Conservation (phyloP, 2,888 invertebrate species). For the Polydesmus complanatus region DNA sequence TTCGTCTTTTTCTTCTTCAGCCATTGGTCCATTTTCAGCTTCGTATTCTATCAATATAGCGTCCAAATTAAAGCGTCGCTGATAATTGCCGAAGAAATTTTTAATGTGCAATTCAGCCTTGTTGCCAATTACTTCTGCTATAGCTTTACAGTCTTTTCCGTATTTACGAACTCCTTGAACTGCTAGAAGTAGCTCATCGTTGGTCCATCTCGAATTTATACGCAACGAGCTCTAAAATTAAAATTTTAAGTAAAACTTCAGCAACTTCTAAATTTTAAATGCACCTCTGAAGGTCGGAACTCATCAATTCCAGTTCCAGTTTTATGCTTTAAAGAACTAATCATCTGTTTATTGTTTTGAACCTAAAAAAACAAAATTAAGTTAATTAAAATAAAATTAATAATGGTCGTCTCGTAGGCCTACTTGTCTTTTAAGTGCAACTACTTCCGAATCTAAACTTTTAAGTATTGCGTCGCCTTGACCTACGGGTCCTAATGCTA, state of each 20-base stretch:
- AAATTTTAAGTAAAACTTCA: neutral
- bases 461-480: slow-evolving; percentile 73
- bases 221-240: slow-evolving; percentile 39
- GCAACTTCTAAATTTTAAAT: neutral
- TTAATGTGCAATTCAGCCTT: slow-evolving; percentile 88
- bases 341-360: slow-evolving; percentile 83
- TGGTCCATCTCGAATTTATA: slow-evolving; percentile 78
- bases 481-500: slow-evolving; percentile 61
- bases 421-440: slow-evolving; percentile 91
- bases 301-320: slow-evolving; percentile 48
- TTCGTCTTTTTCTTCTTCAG: slow-evolving; percentile 29
- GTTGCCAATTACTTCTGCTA: slow-evolving; percentile 86
- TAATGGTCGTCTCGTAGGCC: slow-evolving; percentile 34
- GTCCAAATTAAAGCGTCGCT: slow-evolving; percentile 77
- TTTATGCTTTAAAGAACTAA: slow-evolving; percentile 73
- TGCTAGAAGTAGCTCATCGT: slow-evolving; percentile 78
- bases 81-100: slow-evolving; percentile 80
- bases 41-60: slow-evolving; percentile 71
- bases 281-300: slow-evolving; percentile 38
- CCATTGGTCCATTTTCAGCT: slow-evolving; percentile 50
- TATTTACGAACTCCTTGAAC: slow-evolving; percentile 59
- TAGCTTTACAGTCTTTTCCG: slow-evolving; percentile 75
- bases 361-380: slow-evolving; percentile 45
- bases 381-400: slow-evolving; percentile 1
- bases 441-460: slow-evolving; percentile 84